These are phyloP conservation scores for Platycheirus albimanus DNA, from an alignment of 2,888 invertebrate genomes.

Conservation along the genomic window DNA sequence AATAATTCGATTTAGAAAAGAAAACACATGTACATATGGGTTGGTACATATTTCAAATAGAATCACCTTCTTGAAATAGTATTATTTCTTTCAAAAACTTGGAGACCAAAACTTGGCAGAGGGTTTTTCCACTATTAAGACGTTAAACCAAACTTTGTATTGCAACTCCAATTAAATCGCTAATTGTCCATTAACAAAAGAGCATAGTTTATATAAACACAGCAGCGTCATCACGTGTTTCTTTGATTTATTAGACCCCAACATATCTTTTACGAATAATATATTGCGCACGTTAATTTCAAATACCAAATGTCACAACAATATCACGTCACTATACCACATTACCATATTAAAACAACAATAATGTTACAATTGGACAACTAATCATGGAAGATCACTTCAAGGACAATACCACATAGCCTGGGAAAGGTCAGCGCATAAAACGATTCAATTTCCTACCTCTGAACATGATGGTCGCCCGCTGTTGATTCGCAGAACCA, in stretches of 20 bases:
- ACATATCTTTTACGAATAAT: slow-evolving; percentile 21
- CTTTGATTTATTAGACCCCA: slow-evolving; percentile 27
- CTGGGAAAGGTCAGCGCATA: slow-evolving; percentile 69
- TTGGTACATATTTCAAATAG: too few relatives aligned
- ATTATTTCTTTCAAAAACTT: too few relatives aligned
- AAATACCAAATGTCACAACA: slow-evolving; percentile 69
- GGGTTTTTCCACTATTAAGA: too few relatives aligned
- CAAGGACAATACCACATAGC: slow-evolving; percentile 61
- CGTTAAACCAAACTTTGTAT: too few relatives aligned
- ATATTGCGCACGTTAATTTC: slow-evolving; percentile 48
- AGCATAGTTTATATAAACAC: too few relatives aligned
- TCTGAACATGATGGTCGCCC: neutral
- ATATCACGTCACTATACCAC: slow-evolving; percentile 57
- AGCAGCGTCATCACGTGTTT: slow-evolving; percentile 7
- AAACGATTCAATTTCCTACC: slow-evolving; percentile 39
- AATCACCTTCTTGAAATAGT: too few relatives aligned
- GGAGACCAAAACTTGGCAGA: too few relatives aligned
- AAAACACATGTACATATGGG: too few relatives aligned
- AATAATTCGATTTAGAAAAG: too few relatives aligned
- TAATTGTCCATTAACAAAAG: too few relatives aligned
- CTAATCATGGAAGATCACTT: slow-evolving; percentile 68
- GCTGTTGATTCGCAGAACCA: slow-evolving; percentile 20
- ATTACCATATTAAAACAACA: slow-evolving; percentile 34
- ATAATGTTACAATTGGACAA: slow-evolving; percentile 38
- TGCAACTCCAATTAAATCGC: too few relatives aligned